Base-by-base conservation (phyloP, 2,888 invertebrate genomes). In the Dynastes grantii region DNA sequence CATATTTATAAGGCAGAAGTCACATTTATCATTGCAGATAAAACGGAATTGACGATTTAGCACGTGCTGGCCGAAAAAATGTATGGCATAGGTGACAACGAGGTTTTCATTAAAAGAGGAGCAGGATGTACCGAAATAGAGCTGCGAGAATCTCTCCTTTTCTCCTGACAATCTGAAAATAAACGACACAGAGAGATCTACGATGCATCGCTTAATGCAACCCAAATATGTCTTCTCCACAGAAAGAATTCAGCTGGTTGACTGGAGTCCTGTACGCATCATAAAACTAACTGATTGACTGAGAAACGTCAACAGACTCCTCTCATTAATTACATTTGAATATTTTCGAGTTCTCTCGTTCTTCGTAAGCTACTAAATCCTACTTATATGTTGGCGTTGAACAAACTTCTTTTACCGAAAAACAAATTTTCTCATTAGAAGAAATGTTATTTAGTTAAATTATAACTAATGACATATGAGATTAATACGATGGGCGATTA, bases 261-360 rank as follows among this genome's bases (percentile, higher is more conserved):
- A 63, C 64, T 73, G 78, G 63, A 64, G 53, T 63, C 61, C 67
- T 71, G 61, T 79, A 82, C 81, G 83, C 80, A 80, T 79, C 81
- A 82, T 82, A 82, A 83, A 84, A 80, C 76, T 82, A 83, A 83
- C 80, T 81, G 84, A 84, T 84, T 82, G 83, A 82, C 82, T 82
- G 82, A 80, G 81, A 82, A 84, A 82, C 79, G 83, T 83, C 84
- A 83, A 83, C 84, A 81, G 80, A 81, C 82, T 78, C 81, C 78
- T 79, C 80, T 80, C 81, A 82, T 83, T 83, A 83, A 83, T 83
- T 82, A 82, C 78, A 82, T 81, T 77, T 73, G 78, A 76, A 76
- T 78, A 80, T 78, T 78, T 80, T 55, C 22, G n/a, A 79, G 73
- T 79, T 80, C 77, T 76, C 78, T 76, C 63, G 65, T 80, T 79